Percentiles rank a stretch among this genome's conserved stretches.
Evolutionary conservation across 2,888 invertebrate species (phyloP).

Genomic region (Quadriops clusia): DNA sequence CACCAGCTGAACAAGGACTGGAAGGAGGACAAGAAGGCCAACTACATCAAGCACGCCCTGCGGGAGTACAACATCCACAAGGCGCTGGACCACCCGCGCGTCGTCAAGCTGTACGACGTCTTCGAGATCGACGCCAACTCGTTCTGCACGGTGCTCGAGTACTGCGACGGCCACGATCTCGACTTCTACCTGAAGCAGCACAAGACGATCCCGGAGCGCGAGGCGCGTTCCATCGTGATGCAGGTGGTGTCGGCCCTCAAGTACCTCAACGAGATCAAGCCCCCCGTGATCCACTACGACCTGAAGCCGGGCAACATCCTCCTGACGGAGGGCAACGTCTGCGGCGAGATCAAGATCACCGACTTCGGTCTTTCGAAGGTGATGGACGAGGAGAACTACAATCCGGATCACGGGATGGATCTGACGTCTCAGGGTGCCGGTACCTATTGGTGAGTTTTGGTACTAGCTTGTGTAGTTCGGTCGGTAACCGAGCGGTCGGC

Average conservation of each 20-base stretch:
- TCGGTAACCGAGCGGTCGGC: no score
- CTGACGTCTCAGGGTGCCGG: slow-evolving; percentile 99
- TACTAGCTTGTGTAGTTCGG: no score
- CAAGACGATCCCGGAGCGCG: slow-evolving; percentile 97
- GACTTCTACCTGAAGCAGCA: slow-evolving; percentile 99
- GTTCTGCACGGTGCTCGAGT: slow-evolving; percentile 99
- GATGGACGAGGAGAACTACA: slow-evolving; percentile 98
- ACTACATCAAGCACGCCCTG: slow-evolving; percentile 99
- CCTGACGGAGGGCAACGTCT: slow-evolving; percentile 92
- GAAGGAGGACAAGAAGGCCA: slow-evolving; percentile 99
- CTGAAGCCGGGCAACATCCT: slow-evolving; percentile 98
- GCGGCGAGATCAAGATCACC: slow-evolving; percentile 99
- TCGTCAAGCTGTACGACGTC: slow-evolving; percentile 97
- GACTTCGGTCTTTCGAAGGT: slow-evolving; percentile 99
- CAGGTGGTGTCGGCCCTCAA: slow-evolving; percentile 98
- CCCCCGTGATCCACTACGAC: slow-evolving; percentile 99
- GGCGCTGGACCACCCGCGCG: slow-evolving; percentile 95
- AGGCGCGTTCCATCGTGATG: slow-evolving; percentile 98
- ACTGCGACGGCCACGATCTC: slow-evolving; percentile 99
- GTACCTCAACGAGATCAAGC: slow-evolving; percentile 99
- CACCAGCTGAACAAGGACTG: slow-evolving; percentile 99
- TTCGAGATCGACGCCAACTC: slow-evolving; percentile 99
- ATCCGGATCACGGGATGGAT: slow-evolving; percentile 99
- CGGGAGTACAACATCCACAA: slow-evolving; percentile 99
- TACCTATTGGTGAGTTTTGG: slow-evolving; percentile 85